These are phyloP conservation scores for Xiphorhynchus elegans DNA, from an alignment of 2,113 vertebrate genomes.

Conservation along the genomic window DNA sequence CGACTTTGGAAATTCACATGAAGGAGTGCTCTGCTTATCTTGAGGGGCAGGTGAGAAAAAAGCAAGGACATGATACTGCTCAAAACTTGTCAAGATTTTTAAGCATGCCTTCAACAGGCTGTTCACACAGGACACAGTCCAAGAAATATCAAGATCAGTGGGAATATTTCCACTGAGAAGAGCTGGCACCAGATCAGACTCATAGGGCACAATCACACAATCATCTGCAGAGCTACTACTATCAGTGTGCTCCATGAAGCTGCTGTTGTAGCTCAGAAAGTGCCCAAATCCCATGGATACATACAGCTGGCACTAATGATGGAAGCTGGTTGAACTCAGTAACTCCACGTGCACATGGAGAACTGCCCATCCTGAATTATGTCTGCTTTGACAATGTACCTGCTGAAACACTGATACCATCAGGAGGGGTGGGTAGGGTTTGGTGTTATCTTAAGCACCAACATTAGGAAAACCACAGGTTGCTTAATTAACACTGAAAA, in stretches of 20 bases:
- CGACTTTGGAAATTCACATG: not conserved
- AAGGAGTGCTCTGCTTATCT: not conserved
- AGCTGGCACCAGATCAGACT: not conserved
- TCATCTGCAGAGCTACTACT: not conserved
- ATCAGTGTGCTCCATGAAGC: fast-evolving
- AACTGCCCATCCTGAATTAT: not conserved
- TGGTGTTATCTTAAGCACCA: not conserved
- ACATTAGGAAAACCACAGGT: not conserved
- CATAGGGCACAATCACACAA: not conserved
- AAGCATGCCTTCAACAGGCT: not conserved
- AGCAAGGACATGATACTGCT: not conserved
- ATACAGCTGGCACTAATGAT: not conserved
- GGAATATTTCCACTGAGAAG: not conserved
- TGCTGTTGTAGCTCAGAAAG: not conserved
- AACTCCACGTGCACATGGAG: not conserved
- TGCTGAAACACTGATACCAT: not conserved
- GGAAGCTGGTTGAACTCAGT: not conserved
- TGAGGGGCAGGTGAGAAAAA: not conserved
- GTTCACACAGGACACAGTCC: not conserved
- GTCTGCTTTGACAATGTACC: not conserved
- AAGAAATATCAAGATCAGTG: not conserved
- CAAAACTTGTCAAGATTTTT: not conserved
- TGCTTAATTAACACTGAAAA: not conserved
- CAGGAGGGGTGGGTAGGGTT: not conserved
- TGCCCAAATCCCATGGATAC: not conserved